Base-by-base conservation (phyloP, 1,140 invertebrate genomes). In the Drosophila pectinifera region DNA sequence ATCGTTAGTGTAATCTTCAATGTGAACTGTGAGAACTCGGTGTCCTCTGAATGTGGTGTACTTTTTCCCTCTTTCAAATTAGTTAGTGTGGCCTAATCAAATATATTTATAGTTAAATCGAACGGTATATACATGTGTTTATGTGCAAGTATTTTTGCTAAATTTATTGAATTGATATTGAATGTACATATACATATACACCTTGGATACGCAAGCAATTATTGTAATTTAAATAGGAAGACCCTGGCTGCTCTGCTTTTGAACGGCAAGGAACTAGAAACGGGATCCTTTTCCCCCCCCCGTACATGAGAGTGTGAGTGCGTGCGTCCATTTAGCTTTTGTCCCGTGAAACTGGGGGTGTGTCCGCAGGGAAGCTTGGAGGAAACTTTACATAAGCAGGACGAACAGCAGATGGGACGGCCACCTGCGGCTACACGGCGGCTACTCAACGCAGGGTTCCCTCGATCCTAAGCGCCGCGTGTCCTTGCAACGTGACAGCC, bases 381-480 rank as follows among this genome's bases (percentile, higher is more conserved):
- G 55, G 8, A 59, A 39, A 55, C 76, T 86, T 88, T 82, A 86
- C 49, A 88, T 88, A 86, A 85, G 82, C 82, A 62, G 41, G 53
- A n/a, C 51, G 24, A 78, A 42, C 45, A 58, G 49, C 67, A 70
- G 56, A 62, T 64, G 39, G 42, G 69, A 61, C 54, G 54, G 74
- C 56, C 82, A 86, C 83, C 82, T 88, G 83, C 81, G 82, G 77
- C 81, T 85, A 85, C 64, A 76, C 56, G 54, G 54, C 43, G 70
- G 72, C 75, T 43, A 73, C 79, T 82, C 41, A 62, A 43, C 59
- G 56, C 45, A 14, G n/a, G 41, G 24, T 8, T 24, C 41, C 43
- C 80, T 62, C 48, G 75, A 62, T 39, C 53, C 46, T 57, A n/a
- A 36, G 46, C 20, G 14, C 41, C 16, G 46, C 63, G 67, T 69